These are phyloP conservation scores for Lordiphosa mommai DNA, from an alignment of 1,140 invertebrate species.

Conservation along the genomic window DNA sequence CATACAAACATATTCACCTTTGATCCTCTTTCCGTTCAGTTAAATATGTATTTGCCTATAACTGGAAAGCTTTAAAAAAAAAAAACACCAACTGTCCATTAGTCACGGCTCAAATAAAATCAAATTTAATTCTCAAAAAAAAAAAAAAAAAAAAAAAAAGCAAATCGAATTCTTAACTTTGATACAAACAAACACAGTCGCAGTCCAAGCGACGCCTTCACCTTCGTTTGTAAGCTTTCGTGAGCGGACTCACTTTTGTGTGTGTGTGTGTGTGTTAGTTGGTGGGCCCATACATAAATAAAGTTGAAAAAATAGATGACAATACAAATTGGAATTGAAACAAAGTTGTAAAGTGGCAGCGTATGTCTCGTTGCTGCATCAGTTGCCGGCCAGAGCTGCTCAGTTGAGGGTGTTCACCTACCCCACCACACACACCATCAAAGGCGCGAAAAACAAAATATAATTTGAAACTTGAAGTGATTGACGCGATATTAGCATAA, in stretches of 20 bases:
- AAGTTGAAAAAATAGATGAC: background rate
- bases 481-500: too few relatives aligned
- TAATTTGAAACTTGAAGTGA: too few relatives aligned
- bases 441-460: too few relatives aligned
- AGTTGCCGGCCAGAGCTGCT: conserved; percentile 33
- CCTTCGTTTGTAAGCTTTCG: too few relatives aligned
- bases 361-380: conserved; percentile 5
- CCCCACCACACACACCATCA: background rate
- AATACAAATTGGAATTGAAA: conserved; percentile 34
- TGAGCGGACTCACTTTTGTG: too few relatives aligned
- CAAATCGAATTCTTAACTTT: background rate
- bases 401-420: conserved; percentile 11
- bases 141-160: too few relatives aligned
- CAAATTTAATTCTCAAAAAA: background rate
- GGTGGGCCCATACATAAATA: background rate
- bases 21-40: too few relatives aligned
- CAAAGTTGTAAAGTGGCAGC: conserved; percentile 42
- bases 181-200: background rate
- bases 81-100: too few relatives aligned
- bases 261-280: too few relatives aligned
- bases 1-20: too few relatives aligned
- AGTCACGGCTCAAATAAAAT: background rate
- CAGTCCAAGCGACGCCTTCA: background rate
- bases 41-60: too few relatives aligned
- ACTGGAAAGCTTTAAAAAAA: too few relatives aligned